Percentiles rank a stretch among this genome's conserved stretches.
These are phyloP conservation scores for Drosophila mauritiana DNA, from an alignment of 1,140 invertebrate genomes.

Conservation along the genomic window DNA sequence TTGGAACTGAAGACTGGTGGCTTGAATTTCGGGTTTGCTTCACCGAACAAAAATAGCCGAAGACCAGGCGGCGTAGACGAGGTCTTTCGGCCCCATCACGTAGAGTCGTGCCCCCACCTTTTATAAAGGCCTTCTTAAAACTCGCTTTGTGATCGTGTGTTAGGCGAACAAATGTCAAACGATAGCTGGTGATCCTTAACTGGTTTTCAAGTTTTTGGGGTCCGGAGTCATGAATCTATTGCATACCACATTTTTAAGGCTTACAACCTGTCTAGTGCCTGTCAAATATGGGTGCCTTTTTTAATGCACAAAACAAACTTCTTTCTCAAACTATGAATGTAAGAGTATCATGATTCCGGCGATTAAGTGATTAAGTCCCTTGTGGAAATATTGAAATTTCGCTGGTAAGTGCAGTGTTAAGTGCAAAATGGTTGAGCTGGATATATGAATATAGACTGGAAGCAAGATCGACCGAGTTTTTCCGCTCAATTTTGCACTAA, in stretches of 20 bases:
- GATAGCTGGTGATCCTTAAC: slow-evolving; percentile 45
- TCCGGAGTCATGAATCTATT: background rate
- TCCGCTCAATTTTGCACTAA: background rate
- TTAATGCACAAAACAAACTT: slow-evolving; percentile 5
- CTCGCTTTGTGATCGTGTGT: slow-evolving; percentile 15
- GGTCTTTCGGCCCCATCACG: background rate
- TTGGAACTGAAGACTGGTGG: slow-evolving; percentile 65
- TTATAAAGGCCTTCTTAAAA: background rate
- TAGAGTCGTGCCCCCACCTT: slow-evolving; percentile 8
- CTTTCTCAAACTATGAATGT: slow-evolving; percentile 12
- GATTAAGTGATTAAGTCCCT: slow-evolving; percentile 1
- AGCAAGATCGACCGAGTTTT: slow-evolving; percentile 3
- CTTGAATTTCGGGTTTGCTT: slow-evolving; percentile 32
- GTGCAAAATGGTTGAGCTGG: slow-evolving; percentile 25
- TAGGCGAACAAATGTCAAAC: slow-evolving; percentile 77
- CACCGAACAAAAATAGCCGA: background rate
- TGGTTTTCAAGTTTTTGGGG: slow-evolving; percentile 53
- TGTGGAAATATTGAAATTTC: background rate
- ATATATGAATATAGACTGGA: slow-evolving; percentile 15
- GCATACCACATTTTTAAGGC: too few species aligned
- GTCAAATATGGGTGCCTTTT: too few species aligned
- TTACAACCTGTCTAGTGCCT: background rate
- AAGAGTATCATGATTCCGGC: background rate
- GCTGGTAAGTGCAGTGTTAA: slow-evolving; percentile 7
- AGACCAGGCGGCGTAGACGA: slow-evolving; percentile 11